phyloP scores from a whole-genome alignment of 2,888 invertebrate genomes.

The Scelioninae gen. 1 region DNA sequence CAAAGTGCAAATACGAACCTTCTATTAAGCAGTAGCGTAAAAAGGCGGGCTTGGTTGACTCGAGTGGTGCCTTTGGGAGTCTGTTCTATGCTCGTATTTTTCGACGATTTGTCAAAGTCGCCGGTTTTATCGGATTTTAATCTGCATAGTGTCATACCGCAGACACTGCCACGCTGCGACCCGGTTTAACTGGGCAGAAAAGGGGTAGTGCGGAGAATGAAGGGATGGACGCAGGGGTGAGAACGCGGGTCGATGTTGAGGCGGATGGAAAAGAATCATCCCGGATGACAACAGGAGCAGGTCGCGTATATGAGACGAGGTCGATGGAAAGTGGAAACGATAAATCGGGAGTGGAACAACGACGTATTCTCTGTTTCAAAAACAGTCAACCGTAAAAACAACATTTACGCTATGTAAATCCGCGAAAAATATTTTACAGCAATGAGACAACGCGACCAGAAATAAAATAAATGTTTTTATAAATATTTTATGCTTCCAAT shows the following conservation, averaged over 20 bases:
- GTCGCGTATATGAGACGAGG: conserved; percentile 35
- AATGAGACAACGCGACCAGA: conserved; percentile 4
- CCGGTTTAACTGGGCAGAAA: conserved; percentile 1
- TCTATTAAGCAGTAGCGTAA: conserved; percentile 61
- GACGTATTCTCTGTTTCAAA: conserved; percentile 41
- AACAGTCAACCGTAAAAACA: conserved; percentile 55
- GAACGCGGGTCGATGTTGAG: conserved; percentile 45
- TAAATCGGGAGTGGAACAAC: conserved; percentile 46
- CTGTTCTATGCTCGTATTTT: conserved; percentile 74
- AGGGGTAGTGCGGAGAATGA: conserved; percentile 3
- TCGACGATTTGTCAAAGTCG: conserved; percentile 83
- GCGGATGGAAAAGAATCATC: conserved; percentile 55
- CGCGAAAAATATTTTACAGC: conserved; percentile 28
- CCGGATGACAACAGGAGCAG: conserved; percentile 53
- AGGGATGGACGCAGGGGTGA: conserved; percentile 10
- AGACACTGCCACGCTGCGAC: conserved; percentile 68
- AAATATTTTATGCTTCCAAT: not conserved
- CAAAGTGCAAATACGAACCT: conserved; percentile 55
- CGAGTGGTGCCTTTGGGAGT: conserved; percentile 66
- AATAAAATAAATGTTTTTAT: conserved; percentile 29
- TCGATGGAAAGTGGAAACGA: conserved; percentile 33
- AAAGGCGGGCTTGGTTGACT: conserved; percentile 55
- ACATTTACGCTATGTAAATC: conserved; percentile 40
- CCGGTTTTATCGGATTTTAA: conserved; percentile 81
- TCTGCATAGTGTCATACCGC: conserved; percentile 79